phyloP scores from a whole-genome alignment of 2,888 invertebrate species.

The Morpho helenor region DNA sequence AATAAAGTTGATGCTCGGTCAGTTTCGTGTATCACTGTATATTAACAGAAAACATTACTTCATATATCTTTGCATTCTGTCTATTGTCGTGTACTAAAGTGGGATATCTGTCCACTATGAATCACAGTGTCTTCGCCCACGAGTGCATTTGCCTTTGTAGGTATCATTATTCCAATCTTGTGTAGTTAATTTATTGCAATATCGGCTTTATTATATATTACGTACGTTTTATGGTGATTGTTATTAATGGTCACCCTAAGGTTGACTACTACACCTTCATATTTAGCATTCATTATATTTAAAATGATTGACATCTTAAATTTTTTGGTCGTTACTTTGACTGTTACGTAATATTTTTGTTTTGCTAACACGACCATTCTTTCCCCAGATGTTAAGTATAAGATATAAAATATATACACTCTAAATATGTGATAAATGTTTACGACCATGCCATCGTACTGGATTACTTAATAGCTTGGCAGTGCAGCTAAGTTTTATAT shows the following conservation, averaged over 20 bases:
- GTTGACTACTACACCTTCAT: neutral
- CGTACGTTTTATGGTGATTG: slow-evolving; percentile 8
- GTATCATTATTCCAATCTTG: slow-evolving; percentile 28
- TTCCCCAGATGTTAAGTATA: too few relatives aligned
- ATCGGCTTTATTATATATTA: slow-evolving; percentile 37
- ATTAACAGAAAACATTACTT: slow-evolving; percentile 3
- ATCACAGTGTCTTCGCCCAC: slow-evolving; percentile 66
- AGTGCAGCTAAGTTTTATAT: too few relatives aligned
- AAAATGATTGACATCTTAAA: too few relatives aligned
- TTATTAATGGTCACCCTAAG: neutral
- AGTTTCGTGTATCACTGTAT: neutral
- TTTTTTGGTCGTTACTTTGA: too few relatives aligned
- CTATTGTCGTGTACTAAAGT: slow-evolving; percentile 44
- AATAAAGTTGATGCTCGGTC: too few relatives aligned
- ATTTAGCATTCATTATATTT: slow-evolving; percentile 2
- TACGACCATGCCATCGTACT: too few relatives aligned
- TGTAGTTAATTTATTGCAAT: slow-evolving; percentile 27
- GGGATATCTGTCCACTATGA: slow-evolving; percentile 57
- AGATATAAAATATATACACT: too few relatives aligned
- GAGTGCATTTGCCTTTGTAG: slow-evolving; percentile 57
- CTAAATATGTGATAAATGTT: too few relatives aligned
- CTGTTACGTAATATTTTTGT: too few relatives aligned
- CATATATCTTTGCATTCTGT: slow-evolving; percentile 11
- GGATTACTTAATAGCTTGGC: too few relatives aligned
- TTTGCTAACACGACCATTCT: too few relatives aligned